Base-by-base conservation (phyloP, 2,888 invertebrate genomes). In the Tetrapedia diversipes region DNA sequence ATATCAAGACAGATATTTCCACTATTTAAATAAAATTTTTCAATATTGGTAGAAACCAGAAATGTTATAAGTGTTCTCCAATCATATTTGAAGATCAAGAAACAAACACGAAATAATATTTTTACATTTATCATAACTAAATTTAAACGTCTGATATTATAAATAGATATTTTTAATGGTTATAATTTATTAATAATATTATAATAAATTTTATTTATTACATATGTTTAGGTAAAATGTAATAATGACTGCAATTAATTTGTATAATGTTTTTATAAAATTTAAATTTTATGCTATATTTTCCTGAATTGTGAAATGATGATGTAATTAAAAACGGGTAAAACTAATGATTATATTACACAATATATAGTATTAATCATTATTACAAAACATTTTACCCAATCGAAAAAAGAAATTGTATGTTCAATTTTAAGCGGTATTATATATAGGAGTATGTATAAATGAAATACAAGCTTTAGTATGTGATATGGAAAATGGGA, bases 11-110 rank as follows among this genome's bases (percentile, higher is more conserved):
- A 53, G 63, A 77, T 59, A 69, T 64, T 70, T 51, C 65, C 67
- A 51, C 47, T 54, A 29, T 41, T 43, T 39, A 27, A 47, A 63
- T 45, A 68, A 57, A 61, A 41, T 66, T 66, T 61, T 56, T 14
- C 27, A 57, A 71, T 43, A 29, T 79, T 79, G 78, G 78, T 68
- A 41, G 59, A 51, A 71, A 53, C 11, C 63, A 10, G 32, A 59
- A 59, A 77, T 64, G 43, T 67, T 67, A 66, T 29, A 67, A 54
- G 29, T 32, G 32, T 68, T 67, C 59, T 67, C 78, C 78, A 79
- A 79, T 79, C 54, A 43, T 66, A 54, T 63, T 63, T 45, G 37
- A 65, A 75, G 24, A 59, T n/a, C 6, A 27, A 41, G 22, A 29
- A 54, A 29, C 43, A 24, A 6, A 16, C 11, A n/a, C 16, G 4